Base-by-base conservation (phyloP, 2,797 vertebrate genomes). In the Sitta carolinensis region DNA sequence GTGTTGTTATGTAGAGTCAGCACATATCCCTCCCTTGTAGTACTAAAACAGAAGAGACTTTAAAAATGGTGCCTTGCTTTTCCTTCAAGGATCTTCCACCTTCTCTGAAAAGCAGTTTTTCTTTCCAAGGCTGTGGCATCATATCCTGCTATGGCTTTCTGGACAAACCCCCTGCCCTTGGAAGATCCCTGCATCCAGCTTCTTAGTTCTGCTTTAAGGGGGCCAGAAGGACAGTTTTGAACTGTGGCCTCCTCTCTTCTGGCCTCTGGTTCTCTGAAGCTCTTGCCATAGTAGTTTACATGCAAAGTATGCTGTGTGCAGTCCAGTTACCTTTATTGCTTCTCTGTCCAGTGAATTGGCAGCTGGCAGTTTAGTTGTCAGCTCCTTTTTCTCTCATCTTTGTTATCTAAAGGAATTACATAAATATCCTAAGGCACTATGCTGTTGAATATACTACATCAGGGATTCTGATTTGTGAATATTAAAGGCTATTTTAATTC, bases 341-440 rank as follows among this genome's bases (percentile, higher is more conserved):
- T 93, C 68, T 86, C 78, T 81, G 63, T 48, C 90, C 67, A 81
- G 61, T 94, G 73, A 95, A 84, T 52, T 83, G 67, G 73, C 86
- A 94, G 64, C 80, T 95, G 89, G 87, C 80, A 92, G 77, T 88
- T 95, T 67, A 51, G 64, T 76, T 91, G 75, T 58, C 55, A 1
- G 7, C 62, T 88, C 42, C 63, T 89, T 94, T 91, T 90, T 72
- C 76, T 90, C 84, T 82, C 64, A 55, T 85, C 52, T 92, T 84
- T 88, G 34, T 86, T 76, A 83, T 84, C 62, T 62, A 23, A 82
- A 74, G 66, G 73, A 87, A 91, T 95, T 94, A 88, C 75, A 69
- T 92, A 94, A 84, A 88, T 94, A 86, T 90, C 74, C 77, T 42
- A 20, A 92, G 87, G 87, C 93, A 51, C 34, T 94, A 55, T 59